Evolutionary conservation across 2,113 vertebrate genomes (phyloP), one percentile per base, ranked within the genome.

Genomic region (Chlorocebus sabaeus): DNA sequence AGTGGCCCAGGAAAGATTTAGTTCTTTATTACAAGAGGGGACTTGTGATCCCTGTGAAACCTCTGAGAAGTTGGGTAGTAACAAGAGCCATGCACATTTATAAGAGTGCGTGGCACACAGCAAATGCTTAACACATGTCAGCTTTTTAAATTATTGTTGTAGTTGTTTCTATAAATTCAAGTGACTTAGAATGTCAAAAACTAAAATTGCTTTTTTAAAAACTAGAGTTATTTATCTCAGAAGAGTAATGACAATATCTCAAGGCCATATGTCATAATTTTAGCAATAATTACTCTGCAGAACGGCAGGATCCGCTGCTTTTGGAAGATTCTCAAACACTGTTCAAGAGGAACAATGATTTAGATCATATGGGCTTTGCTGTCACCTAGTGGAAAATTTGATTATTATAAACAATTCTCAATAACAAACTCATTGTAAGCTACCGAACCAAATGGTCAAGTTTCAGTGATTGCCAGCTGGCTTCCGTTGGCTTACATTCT

Each of bases 381-480:
- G 95, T 5, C 98, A 90, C 92, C 98, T 97, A 55, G 87, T 92
- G 98, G 96, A 17, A n/a, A 45, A n/a, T 67, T 32, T 5, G 17
- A 79, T 93, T 94, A 95, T 79, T 67, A 43, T 40, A 87, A 30
- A 1, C 48, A 6, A 38, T 59, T 45, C 35, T 84, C 59, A 35
- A 3, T 4, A 27, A 48, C n/a, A 18, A 73, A 11, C 25, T 32
- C 32, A 8, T n/a, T 3, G 32, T 12, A 32, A 23, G 30, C 43
- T 61, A 23, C 64, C 9, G 30, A 50, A 75, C 10, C 22, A 43
- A 57, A 27, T 16, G 70, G 43, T 32, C 11, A 8, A 30, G 70
- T 73, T 75, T 67, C 8, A 11, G 4, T 67, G 3, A 45, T 50
- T 43, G 35, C 23, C 10, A 13, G 5, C 43, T 55, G 13, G 23